phyloP scores from a whole-genome alignment of 2,797 vertebrate species.

The Podarcis lilfordi region DNA sequence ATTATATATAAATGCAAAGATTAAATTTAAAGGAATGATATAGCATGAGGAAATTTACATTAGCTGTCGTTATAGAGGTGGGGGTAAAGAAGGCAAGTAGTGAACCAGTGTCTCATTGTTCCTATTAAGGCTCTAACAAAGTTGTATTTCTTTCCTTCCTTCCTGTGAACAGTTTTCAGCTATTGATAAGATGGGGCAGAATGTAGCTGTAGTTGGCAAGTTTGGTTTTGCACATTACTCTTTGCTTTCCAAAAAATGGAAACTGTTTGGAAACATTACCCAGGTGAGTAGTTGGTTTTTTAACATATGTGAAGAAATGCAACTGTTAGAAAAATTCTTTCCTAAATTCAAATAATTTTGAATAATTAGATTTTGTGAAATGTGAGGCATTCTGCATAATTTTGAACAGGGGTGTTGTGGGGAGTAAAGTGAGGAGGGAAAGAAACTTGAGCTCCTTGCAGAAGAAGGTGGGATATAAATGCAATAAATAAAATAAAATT shows the following conservation, averaged over 20 bases:
- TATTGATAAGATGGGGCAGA: conserved; percentile 94
- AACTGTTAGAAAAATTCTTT: no score
- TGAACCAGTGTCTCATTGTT: background rate
- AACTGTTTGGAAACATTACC: conserved; percentile 97
- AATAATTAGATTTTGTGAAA: background rate
- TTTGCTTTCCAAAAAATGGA: conserved; percentile 96
- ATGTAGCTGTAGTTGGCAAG: conserved; percentile 94
- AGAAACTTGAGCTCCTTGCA: no score
- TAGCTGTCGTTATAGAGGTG: background rate
- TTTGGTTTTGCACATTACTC: conserved; percentile 99
- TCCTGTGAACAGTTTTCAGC: conserved; percentile 88
- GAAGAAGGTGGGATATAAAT: no score
- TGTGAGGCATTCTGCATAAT: background rate
- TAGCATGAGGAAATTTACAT: background rate
- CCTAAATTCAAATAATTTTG: no score
- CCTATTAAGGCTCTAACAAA: background rate
- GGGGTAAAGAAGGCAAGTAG: background rate
- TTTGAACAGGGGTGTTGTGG: no score
- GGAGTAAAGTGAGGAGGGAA: no score
- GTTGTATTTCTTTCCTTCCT: conserved; percentile 6
- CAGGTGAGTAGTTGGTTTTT: conserved; percentile 82
- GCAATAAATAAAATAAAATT: background rate
- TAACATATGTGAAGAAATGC: background rate
- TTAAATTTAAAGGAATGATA: background rate
- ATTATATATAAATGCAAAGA: background rate